Percentiles rank a stretch among this genome's conserved stretches.
phyloP scores from a whole-genome alignment of 1,140 invertebrate species.

The Drosophila pachea region DNA sequence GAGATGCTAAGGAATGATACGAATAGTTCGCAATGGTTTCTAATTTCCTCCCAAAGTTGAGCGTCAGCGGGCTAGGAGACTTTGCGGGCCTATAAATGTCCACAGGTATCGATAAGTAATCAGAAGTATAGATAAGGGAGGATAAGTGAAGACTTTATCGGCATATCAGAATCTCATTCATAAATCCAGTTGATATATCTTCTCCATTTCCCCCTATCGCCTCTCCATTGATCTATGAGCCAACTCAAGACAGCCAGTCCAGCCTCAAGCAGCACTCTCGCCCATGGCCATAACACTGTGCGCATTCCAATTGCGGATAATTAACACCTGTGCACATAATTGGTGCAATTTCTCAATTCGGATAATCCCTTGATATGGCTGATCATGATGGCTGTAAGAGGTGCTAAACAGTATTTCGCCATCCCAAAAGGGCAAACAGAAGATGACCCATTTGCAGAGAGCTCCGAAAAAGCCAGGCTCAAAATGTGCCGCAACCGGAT shows the following conservation, averaged over 20 bases:
- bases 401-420: conserved; percentile 65
- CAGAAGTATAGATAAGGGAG: background rate
- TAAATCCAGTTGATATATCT: too few relatives aligned
- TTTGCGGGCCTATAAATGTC: background rate
- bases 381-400: conserved; percentile 8
- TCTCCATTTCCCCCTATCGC: too few relatives aligned
- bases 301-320: conserved; percentile 20
- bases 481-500: conserved; percentile 68
- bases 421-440: conserved; percentile 42
- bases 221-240: too few relatives aligned
- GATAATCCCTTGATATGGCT: background rate
- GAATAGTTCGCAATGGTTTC: background rate
- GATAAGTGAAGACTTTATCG: background rate
- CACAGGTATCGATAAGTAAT: background rate
- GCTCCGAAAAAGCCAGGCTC: conserved; percentile 44
- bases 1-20: background rate
- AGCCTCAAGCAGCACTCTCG: too few relatives aligned
- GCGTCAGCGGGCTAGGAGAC: too few relatives aligned
- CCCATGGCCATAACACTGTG: conserved; percentile 4
- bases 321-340: conserved; percentile 14
- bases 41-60: too few relatives aligned
- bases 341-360: background rate
- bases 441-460: conserved; percentile 40
- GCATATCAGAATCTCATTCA: background rate
- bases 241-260: too few relatives aligned